Base-by-base conservation (phyloP, 1,140 invertebrate species). In the Proales similis region DNA sequence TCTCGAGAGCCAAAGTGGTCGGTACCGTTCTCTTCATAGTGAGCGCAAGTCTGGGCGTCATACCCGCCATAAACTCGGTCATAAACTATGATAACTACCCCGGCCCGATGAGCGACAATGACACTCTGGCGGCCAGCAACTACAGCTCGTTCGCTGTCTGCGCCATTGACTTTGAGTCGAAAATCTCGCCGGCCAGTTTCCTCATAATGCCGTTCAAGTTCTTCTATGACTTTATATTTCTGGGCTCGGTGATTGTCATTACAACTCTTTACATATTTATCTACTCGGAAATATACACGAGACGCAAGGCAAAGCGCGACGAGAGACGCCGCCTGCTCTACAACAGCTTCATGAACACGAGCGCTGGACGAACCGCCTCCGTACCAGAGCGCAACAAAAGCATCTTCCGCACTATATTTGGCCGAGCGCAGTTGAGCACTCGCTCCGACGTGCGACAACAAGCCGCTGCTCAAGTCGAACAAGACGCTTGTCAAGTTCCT, bases 1-100 rank as follows among this genome's bases (percentile, higher is more conserved):
- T 67, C 3, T 46, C 53, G 48, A 42, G 70, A 29, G 71, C 74
- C 1, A 70, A 70, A 45, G 42, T 70, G 30, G 69, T 71, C 14
- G 67, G 71, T 7, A 51, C 66, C 0, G 64, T 66, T 42, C 48
- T 75, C 19, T 61, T 66, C 2, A 4, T 67, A 17, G 67, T 74
- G 39, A 68, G 72, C 14, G 65, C 61, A 6, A 47, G 65, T 22
- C 63, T 74, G 14, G 72, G 74, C 9, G 47, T 71, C 2, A 65
- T 72, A 17, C 70, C 70, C 20, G 64, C 70, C 2, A 48, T 72
- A 22, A 39, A 33, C 19, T 32, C 46, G 5, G 61, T 57, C 4
- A 36, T 53, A 14, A 26, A n/a, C n/a, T n/a, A 24, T 22, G 19
- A 3, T n/a, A 57, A 39, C 17, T 29, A 14, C 4, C 27, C n/a